phyloP scores from a whole-genome alignment of 2,113 vertebrate species.

The Ahaetulla prasina region DNA sequence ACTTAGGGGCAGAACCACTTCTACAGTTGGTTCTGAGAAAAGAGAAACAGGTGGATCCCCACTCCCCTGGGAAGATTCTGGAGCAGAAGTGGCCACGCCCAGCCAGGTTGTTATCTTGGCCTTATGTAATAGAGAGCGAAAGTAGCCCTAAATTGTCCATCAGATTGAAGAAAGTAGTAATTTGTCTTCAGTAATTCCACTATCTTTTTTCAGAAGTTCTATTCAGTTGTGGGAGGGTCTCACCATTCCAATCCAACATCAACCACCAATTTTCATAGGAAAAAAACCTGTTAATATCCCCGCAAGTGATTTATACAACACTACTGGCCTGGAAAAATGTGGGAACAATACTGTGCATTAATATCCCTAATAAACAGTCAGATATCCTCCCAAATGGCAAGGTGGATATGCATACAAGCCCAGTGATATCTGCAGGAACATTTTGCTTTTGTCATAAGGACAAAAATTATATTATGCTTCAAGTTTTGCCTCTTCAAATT shows the following conservation, averaged over 20 bases:
- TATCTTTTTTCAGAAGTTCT: neutral
- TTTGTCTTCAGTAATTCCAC: neutral
- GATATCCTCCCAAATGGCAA: neutral
- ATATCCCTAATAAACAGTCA: neutral
- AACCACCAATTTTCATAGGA: neutral
- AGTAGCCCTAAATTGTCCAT: neutral
- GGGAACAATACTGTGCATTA: neutral
- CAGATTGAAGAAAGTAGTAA: neutral
- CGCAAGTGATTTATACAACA: neutral
- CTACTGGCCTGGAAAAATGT: neutral
- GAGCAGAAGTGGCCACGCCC: too few species aligned
- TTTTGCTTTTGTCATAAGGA: neutral
- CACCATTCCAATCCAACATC: neutral
- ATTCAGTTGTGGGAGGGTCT: neutral
- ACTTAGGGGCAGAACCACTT: too few species aligned
- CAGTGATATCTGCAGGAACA: neutral
- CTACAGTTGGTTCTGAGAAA: too few species aligned
- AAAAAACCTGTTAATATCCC: neutral
- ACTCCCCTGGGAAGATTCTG: too few species aligned
- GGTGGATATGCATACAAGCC: neutral
- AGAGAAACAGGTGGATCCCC: too few species aligned
- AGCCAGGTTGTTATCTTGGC: too few species aligned
- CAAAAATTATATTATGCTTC: neutral
- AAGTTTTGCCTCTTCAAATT: neutral
- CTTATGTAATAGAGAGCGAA: too few species aligned